Conservation (phyloP, 2,797 vertebrate species). For the Fundulus diaphanus region DNA sequence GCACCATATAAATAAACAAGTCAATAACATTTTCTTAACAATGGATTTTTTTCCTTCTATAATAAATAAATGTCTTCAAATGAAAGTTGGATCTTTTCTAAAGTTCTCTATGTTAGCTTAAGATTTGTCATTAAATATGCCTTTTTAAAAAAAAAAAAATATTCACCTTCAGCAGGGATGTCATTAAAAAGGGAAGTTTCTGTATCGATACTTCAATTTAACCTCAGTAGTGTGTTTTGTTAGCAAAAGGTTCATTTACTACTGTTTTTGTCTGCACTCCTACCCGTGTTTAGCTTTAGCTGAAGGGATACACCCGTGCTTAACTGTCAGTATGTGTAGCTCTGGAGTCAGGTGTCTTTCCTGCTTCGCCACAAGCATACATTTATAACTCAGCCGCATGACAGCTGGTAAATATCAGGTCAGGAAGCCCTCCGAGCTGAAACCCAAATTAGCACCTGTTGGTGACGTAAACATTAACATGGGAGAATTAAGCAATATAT, state of each 20-base stretch:
- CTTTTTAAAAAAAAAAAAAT: too few relatives aligned
- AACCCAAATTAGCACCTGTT: constrained; percentile 23
- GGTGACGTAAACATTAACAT: constrained; percentile 3
- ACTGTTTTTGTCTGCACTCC: constrained; percentile 35
- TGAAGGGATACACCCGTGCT: constrained; percentile 26
- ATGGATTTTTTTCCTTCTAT: too few relatives aligned
- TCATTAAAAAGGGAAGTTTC: not conserved
- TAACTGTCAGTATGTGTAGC: constrained; percentile 56
- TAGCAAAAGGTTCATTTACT: not conserved
- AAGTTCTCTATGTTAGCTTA: too few relatives aligned
- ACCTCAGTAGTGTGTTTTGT: not conserved
- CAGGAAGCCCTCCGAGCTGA: constrained; percentile 24
- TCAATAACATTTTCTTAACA: too few relatives aligned
- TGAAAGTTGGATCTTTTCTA: too few relatives aligned
- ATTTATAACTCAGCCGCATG: constrained; percentile 67
- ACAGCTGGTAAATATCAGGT: constrained; percentile 61
- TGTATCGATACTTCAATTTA: not conserved
- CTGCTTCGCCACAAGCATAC: constrained; percentile 46
- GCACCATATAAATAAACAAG: too few relatives aligned
- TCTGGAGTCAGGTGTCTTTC: constrained; percentile 66
- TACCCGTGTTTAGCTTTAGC: constrained; percentile 43
- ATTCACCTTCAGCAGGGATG: too few relatives aligned
- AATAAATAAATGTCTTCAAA: too few relatives aligned
- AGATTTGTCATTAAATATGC: too few relatives aligned
- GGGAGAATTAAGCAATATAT: not conserved